Conservation (phyloP, 2,113 vertebrate genomes). For the Xiphophorus couchianus region DNA sequence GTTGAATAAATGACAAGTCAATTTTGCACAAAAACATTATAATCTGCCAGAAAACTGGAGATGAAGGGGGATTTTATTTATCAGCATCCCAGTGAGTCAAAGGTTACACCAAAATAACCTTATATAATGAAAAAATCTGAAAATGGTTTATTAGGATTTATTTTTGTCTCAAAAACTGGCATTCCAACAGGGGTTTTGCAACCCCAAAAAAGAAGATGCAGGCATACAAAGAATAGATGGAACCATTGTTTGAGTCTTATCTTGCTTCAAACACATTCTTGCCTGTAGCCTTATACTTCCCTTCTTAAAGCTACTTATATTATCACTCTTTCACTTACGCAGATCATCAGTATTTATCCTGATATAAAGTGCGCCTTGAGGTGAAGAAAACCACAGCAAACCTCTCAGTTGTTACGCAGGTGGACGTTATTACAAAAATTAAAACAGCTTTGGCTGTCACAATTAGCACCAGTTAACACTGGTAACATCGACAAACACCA, state of each 20-base stretch:
- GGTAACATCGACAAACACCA: not conserved
- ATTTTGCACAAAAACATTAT: no score
- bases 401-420: no score
- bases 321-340: not conserved
- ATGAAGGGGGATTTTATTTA: no score
- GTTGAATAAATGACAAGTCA: no score
- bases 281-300: not conserved
- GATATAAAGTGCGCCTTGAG: not conserved
- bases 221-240: not conserved
- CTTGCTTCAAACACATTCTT: not conserved
- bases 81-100: no score
- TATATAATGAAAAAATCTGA: not conserved
- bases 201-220: not conserved
- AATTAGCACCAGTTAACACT: not conserved
- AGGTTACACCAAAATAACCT: no score
- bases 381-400: no score
- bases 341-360: not conserved
- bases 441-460: no score
- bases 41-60: no score
- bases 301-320: not conserved
- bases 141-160: not conserved
- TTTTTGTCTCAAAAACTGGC: not conserved
- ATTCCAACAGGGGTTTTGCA: no score
- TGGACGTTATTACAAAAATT: no score
- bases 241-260: not conserved